phyloP scores from a whole-genome alignment of 2,888 invertebrate genomes.

The Agrenia bidenticulata region DNA sequence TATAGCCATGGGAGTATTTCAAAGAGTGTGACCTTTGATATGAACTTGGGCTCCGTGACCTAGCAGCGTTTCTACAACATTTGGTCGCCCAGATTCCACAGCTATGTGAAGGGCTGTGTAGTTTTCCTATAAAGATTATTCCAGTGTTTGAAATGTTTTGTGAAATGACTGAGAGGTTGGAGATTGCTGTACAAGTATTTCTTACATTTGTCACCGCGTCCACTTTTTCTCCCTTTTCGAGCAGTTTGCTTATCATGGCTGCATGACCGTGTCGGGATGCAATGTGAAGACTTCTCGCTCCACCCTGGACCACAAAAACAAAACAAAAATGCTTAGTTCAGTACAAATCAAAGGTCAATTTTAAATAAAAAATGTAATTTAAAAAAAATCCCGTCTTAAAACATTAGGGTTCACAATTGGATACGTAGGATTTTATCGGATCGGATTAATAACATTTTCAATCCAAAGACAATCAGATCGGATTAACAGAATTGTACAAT shows the following conservation, averaged over 20 bases:
- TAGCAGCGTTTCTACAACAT: constrained; percentile 90
- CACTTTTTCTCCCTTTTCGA: constrained; percentile 95
- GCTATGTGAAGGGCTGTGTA: constrained; percentile 95
- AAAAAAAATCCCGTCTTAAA: too few species aligned
- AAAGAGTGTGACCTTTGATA: constrained; percentile 66
- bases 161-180: not conserved
- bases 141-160: not conserved
- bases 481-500: too few species aligned
- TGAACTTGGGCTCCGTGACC: constrained; percentile 98
- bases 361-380: too few species aligned
- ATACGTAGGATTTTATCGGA: too few species aligned
- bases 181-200: not conserved
- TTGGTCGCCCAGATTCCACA: constrained; percentile 89
- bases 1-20: not conserved
- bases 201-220: constrained; percentile 91
- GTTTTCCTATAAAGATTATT: constrained; percentile 72
- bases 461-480: too few species aligned
- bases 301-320: too few species aligned
- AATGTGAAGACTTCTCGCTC: constrained; percentile 95
- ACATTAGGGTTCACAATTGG: too few species aligned
- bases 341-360: not conserved
- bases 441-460: too few species aligned
- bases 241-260: constrained; percentile 91
- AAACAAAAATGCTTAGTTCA: constrained; percentile 42
- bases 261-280: constrained; percentile 97